Conservation (phyloP, 2,113 vertebrate species). For the Leucoraja erinaceus region DNA sequence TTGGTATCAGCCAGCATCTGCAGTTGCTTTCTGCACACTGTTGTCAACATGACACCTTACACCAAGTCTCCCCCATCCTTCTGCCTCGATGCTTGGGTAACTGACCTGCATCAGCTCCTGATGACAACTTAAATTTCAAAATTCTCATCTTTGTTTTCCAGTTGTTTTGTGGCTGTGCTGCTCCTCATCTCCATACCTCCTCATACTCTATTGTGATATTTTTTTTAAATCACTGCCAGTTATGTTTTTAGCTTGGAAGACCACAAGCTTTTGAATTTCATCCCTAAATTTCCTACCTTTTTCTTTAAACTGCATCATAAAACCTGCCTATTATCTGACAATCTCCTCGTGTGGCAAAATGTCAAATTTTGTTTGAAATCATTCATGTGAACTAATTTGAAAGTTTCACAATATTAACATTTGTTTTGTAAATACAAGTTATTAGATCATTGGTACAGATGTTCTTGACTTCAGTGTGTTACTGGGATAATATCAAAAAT, state of each 20-base stretch:
- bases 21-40: background rate
- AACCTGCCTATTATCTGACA: background rate
- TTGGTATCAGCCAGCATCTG: too few species aligned
- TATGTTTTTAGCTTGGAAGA: background rate
- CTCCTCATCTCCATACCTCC: background rate
- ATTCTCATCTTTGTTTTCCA: background rate
- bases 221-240: background rate
- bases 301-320: background rate
- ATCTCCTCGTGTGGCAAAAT: too few species aligned
- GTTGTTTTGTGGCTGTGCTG: background rate
- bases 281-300: background rate
- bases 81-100: background rate
- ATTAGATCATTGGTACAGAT: background rate
- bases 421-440: background rate
- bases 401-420: too few species aligned
- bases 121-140: background rate
- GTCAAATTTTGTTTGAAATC: too few species aligned
- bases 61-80: background rate
- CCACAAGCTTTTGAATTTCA: background rate
- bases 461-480: background rate
- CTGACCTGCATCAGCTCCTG: background rate
- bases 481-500: background rate
- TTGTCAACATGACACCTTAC: background rate
- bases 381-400: too few species aligned
- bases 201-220: too few species aligned